Evolutionary conservation across 2,113 vertebrate species (phyloP).

Genomic region (Tricholaema leucomelas): DNA sequence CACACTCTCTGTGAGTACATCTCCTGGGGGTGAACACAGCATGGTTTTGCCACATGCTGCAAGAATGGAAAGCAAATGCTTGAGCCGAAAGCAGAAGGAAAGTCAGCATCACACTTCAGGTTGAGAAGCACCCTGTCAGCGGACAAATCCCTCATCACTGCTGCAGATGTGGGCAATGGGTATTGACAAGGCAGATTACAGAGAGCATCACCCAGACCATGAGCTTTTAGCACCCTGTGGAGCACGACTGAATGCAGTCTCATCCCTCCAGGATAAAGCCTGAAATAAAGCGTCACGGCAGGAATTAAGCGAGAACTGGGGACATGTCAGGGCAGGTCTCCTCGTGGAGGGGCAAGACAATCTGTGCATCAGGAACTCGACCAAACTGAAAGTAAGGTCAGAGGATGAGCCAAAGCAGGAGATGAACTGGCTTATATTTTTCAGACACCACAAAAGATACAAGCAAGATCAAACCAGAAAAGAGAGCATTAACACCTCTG

Average conservation of each 20-base stretch:
- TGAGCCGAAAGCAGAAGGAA: not conserved
- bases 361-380: not conserved
- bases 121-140: not conserved
- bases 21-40: not conserved
- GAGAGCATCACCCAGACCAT: not conserved
- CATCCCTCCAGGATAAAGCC: conserved; percentile 24
- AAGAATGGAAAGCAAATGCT: not conserved
- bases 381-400: conserved; percentile 24
- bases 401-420: not conserved
- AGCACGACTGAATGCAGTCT: conserved; percentile 3
- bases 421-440: conserved; percentile 18
- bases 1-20: rapidly evolving
- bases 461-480: conserved; percentile 12
- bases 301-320: not conserved
- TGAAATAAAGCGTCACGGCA: not conserved
- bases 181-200: conserved; percentile 44
- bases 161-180: not conserved
- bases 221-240: conserved; percentile 38
- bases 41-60: not conserved
- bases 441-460: not conserved
- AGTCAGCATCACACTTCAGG: not conserved
- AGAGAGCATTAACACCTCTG: not conserved
- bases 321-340: not conserved
- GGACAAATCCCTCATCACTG: conserved; percentile 20
- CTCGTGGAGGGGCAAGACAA: not conserved